Evolutionary conservation across 2,797 vertebrate genomes (phyloP), one percentile per base, ranked within the genome.

Genomic region (Iguana delicatissima): DNA sequence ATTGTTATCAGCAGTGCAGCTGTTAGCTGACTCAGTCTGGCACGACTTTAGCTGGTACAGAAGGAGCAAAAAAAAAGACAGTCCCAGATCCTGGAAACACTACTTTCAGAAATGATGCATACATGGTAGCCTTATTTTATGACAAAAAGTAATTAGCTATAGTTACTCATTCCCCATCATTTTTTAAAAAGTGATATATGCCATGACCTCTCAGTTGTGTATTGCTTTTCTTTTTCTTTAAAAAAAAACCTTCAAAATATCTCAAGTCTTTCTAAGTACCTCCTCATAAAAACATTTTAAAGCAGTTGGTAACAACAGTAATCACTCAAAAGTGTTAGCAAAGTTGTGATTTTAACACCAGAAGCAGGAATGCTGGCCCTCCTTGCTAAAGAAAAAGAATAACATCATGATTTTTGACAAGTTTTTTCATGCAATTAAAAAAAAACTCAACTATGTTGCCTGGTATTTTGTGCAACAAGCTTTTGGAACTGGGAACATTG

Each of bases 401-500:
- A 76, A 38, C 35, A 76, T 76, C 7, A 20, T 76, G 35, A 42
- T 8, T 76, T 7, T 76, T 76, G 18, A 76, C 8, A 20, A 38
- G 13, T 76, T 76, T 20, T 42, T 76, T 35, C 6, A 76, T 42
- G 35, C 35, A 20, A 18, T 76, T 35, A 16, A 18, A 74, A 74
- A 74, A 74, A 35, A 74, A 69, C 46, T 69, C 62, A 62, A 83
- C 57, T 64, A 84, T 42, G 8, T 84, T 77, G 13, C 55, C 55
- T 87, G 26, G n/a, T 38, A 35, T 73, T 42, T 52, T 24, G 20
- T 9, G 35, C 42, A 64, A 46, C 67, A 42, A 24, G 32, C 57
- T 79, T 80, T 85, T 90, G n/a, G 24, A 90, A 86, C 77, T 57
- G 14, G 73, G 67, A 32, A 73, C 32, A 26, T 14, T 32, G 13